A percentile compares a stretch with the other conserved stretches of the same genome.
Conservation (phyloP, 1,140 invertebrate genomes). For the Panagrolaimus sp. region DNA sequence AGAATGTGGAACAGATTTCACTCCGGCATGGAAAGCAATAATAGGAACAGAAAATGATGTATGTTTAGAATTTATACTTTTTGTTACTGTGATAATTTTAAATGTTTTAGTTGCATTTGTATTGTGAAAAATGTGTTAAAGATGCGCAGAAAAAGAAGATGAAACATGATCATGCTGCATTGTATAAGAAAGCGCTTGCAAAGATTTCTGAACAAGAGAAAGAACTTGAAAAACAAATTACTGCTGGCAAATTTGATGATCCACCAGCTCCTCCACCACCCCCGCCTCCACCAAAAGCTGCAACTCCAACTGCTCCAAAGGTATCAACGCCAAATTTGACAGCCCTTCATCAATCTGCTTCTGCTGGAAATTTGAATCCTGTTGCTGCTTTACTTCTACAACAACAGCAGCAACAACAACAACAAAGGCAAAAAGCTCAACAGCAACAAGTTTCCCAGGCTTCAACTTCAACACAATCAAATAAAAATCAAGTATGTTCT, state of each 20-base stretch:
- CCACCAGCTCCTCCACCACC: slow-evolving; percentile 25
- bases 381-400: slow-evolving; percentile 6
- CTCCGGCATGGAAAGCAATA: slow-evolving; percentile 82
- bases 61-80: no score
- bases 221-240: slow-evolving; percentile 85
- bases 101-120: slow-evolving; percentile 66
- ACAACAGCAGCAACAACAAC: slow-evolving; percentile 8
- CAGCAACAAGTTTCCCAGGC: not conserved
- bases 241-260: slow-evolving; percentile 45
- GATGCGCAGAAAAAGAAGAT: slow-evolving; percentile 95
- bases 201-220: slow-evolving; percentile 95
- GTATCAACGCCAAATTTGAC: no score
- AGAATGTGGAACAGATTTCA: slow-evolving; percentile 94
- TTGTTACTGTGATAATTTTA: no score
- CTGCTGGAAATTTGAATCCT: slow-evolving; percentile 16
- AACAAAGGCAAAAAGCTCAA: slow-evolving; percentile 20
- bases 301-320: not conserved
- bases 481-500: no score
- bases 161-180: slow-evolving; percentile 92
- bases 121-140: slow-evolving; percentile 94
- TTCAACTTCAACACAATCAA: no score
- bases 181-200: slow-evolving; percentile 91
- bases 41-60: slow-evolving; percentile 31
- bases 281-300: not conserved
- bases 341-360: no score